Base-by-base conservation (phyloP, 2,888 invertebrate species). In the Rosalia funebris region DNA sequence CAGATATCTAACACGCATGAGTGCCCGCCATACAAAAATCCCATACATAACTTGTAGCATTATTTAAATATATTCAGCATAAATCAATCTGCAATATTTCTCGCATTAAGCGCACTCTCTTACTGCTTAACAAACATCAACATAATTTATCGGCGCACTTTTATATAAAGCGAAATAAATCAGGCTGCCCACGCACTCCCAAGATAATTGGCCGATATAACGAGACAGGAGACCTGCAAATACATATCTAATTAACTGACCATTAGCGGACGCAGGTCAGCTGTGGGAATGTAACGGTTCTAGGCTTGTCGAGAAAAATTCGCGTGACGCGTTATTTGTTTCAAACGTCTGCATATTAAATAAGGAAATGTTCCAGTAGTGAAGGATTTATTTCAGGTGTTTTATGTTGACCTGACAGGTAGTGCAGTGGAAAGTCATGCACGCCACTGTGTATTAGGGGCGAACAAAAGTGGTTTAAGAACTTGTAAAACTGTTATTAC, bases 141-240 rank as follows among this genome's bases (percentile, higher is more conserved):
- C 65, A 63, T 69, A 68, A 67, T 69, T 70, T 69, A 70, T 67
- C 52, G 67, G 52, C 59, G 66, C 65, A 66, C 59, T 66, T 66
- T 69, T 68, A 71, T 72, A 72, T n/a, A 75, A 74, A 72, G 67
- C 61, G 61, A 71, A 71, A 75, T 73, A 76, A 77, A 77, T 77
- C 75, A 75, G 44, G 61, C 69, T 58, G 68, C 77, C 76, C 74
- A 76, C 77, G 73, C 74, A 69, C 57, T 65, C 68, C 69, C 63
- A 71, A 69, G 72, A 73, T 75, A 75, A 76, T 75, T 74, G 76
- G 73, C 72, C 70, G 67, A 64, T 69, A 68, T 68, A 71, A 72
- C 72, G 66, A 72, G 68, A 68, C 69, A 65, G 66, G 68, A 70
- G 71, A 70, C 70, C 72, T 69, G 72, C 57, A 75, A 73, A 73